These are phyloP conservation scores for Catostomus latipinnis DNA, from an alignment of 2,797 vertebrate species.

Conservation along the genomic window DNA sequence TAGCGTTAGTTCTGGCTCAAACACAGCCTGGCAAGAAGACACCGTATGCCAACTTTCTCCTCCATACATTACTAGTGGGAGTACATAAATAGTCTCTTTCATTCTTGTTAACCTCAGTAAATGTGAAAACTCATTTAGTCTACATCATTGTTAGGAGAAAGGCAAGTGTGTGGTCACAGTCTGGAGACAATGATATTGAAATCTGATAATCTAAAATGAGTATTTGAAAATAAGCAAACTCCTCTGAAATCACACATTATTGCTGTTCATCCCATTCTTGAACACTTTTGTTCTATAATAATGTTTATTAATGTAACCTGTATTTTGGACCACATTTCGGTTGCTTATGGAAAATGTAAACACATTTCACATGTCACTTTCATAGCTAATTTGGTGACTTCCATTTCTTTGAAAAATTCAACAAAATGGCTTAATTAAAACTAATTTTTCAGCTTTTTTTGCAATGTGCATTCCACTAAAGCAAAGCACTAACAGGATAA, in stretches of 20 bases:
- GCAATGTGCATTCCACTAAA: background rate
- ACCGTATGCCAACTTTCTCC: slow-evolving; percentile 56
- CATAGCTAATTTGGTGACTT: background rate
- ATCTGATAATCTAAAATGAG: background rate
- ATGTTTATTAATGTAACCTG: background rate
- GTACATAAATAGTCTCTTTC: slow-evolving; percentile 68
- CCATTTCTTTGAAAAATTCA: too few relatives aligned
- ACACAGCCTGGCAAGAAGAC: slow-evolving; percentile 35
- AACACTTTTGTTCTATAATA: background rate
- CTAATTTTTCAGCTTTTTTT: background rate
- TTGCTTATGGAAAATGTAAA: background rate
- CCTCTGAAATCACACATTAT: background rate
- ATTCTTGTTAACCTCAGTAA: slow-evolving; percentile 53
- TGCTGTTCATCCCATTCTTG: background rate
- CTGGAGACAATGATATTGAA: background rate
- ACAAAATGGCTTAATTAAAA: background rate
- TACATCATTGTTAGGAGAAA: background rate
- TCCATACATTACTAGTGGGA: slow-evolving; percentile 56
- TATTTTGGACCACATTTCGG: background rate
- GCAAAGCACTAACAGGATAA: background rate
- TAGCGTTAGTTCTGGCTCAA: slow-evolving; percentile 52
- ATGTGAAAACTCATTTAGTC: background rate
- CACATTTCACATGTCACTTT: background rate
- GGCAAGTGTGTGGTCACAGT: background rate
- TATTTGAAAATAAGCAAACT: background rate